Evolutionary conservation across 2,888 invertebrate genomes (phyloP), one percentile per base, ranked within the genome.

Genomic region (Hofmannophila pseudospretella): DNA sequence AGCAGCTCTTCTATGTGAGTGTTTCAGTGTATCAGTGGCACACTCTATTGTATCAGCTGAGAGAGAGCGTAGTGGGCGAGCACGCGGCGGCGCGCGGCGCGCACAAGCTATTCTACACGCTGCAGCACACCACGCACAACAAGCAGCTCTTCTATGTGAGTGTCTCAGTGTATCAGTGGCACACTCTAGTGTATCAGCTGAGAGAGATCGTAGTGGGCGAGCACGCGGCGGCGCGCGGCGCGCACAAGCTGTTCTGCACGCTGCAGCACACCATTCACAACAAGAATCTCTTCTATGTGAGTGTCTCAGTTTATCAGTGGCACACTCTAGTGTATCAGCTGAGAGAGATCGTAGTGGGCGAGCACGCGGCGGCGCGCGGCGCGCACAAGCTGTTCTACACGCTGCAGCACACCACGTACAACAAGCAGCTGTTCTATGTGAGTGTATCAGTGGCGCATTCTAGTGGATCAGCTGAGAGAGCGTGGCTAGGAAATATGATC

Each of bases 101-200:
- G 0, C 90, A 91, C 48, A 96, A 96, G 75, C 91, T 96, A 39
- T 96, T 96, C 75, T 92, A 94, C 67, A 93, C 94, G 33, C 79
- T 96, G 48, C 97, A 97, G 76, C 92, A 96, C 75, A 91, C 91
- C 44, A 90, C 91, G 59, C 92, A 96, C 64, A 97, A 97, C 76
- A 96, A 96, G 66, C 96, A 96, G 64, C 85, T 97, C 28, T 93
- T 96, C 82, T 96, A 96, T 82, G 96, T 96, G 71, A 92, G 94
- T 90, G 44, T 36, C 2, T 9, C 28, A 11, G n/a, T n/a, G n/a
- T n/a, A n/a, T n/a, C n/a, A n/a, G n/a, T n/a, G n/a, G 2, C 90
- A 92, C 25, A 89, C 90, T 38, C 88, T 93, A 47, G 86, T 89
- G 38, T 86, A 90, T 61, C 90, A 91, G 68, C 88, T 95, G 48